Conservation (phyloP, 1,140 invertebrate species). For the Phymorhynchus buccinoides region DNA sequence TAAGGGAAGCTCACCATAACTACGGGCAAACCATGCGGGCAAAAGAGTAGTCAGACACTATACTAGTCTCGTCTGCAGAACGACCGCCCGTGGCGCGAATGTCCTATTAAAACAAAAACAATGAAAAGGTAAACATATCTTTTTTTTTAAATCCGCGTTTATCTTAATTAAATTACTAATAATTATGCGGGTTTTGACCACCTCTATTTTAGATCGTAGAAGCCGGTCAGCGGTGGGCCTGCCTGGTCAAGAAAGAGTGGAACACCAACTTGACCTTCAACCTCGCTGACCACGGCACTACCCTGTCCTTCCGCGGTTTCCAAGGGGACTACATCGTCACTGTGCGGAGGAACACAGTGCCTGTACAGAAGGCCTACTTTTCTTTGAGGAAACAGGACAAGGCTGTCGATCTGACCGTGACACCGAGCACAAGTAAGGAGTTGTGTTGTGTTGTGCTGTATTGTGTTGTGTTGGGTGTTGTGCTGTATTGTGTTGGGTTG, state of each 20-base stretch:
- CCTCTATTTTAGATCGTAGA: conserved; percentile 31
- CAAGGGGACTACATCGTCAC: conserved; percentile 38
- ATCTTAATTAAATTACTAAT: too few species aligned
- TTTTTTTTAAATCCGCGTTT: too few species aligned
- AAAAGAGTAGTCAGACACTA: too few species aligned
- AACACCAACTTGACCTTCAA: conserved; percentile 13
- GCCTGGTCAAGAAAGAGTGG: conserved; percentile 43
- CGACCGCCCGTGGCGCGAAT: too few species aligned
- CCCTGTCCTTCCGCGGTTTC: conserved; percentile 28
- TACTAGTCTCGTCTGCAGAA: not conserved
- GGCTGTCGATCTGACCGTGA: not conserved
- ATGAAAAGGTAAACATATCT: too few species aligned
- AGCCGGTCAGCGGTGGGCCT: conserved; percentile 31
- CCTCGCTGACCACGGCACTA: not conserved
- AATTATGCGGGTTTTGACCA: too few species aligned
- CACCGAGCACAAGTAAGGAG: not conserved
- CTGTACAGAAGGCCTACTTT: conserved; percentile 14
- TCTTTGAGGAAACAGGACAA: conserved; percentile 10
- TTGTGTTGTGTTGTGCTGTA: not conserved
- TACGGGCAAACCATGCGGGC: too few species aligned
- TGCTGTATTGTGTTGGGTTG: too few species aligned
- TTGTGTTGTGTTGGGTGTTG: not conserved
- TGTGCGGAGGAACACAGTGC: conserved; percentile 21
- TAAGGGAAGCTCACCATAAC: too few species aligned
- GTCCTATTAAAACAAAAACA: too few species aligned